Base-by-base conservation (phyloP, 2,797 vertebrate genomes). In the Rhinatrema bivittatum region DNA sequence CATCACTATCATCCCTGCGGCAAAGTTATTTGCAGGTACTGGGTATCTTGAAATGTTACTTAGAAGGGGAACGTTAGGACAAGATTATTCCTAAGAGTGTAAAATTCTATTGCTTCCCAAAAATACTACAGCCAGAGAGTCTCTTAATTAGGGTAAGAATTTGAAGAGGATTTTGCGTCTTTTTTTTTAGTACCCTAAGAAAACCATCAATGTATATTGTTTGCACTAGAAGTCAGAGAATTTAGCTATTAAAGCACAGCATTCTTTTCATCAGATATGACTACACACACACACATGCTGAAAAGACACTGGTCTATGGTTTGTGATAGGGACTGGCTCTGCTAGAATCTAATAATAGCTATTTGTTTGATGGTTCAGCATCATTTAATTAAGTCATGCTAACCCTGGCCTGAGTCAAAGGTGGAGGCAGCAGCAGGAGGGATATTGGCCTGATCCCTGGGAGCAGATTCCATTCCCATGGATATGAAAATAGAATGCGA, bases 401-500 rank as follows among this genome's bases (percentile, higher is more conserved):
- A 53, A 35, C 21, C 44, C 33, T 50, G 56, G 37, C 41, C 28
- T 14, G 27, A 40, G 24, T 46, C 30, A 13, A 19, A 46, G 30
- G 41, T 40, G 44, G 33, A n/a, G n/a, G 8, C 25, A 6, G 1
- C 20, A 35, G 20, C 57, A 25, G 27, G 29, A 52, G 29, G 46
- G 49, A 46, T 4, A 39, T 16, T 26, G 38, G 37, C 23, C 33
- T 32, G 22, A 56, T 36, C 40, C 41, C 50, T 13, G 18, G 26
- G 32, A 46, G 26, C 32, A 46, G 60, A 81, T 76, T 75, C 64
- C 63, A 67, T 84, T 83, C 75, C 75, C 80, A 79, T 68, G 74
- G 72, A 72, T 62, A 57, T 77, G 73, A 82, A 85, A 84, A 80
- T 67, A 76, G 75, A 75, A 76, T 68, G 56, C 51, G 56, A 66